Conservation (phyloP, 2,113 vertebrate species). For the Mohoua ochrocephala region DNA sequence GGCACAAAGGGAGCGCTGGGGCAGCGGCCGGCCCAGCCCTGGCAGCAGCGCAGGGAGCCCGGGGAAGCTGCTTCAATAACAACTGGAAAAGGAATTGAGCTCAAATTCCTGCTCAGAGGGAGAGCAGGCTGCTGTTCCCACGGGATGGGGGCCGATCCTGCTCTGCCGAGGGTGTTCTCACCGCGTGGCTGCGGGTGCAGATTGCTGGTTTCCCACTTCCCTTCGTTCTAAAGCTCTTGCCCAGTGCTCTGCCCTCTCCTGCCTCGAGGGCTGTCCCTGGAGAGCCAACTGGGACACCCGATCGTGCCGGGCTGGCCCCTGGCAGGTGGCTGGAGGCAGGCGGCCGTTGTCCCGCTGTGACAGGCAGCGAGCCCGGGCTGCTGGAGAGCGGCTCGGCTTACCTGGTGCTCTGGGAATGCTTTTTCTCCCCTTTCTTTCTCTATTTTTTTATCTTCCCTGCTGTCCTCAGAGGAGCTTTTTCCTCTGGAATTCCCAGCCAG, state of each 20-base stretch:
- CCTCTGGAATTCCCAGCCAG: not conserved
- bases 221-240: not conserved
- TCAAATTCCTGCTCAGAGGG: not conserved
- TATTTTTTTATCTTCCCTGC: not conserved
- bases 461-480: not conserved
- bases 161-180: rapidly evolving
- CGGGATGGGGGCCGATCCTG: rapidly evolving
- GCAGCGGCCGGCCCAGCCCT: not conserved
- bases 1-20: not conserved
- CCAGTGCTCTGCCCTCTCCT: not conserved
- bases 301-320: not conserved
- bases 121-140: not conserved
- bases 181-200: rapidly evolving
- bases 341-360: not conserved
- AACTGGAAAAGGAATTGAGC: not conserved
- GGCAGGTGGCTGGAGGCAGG: slow-evolving; percentile 17
- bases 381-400: not conserved
- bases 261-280: not conserved
- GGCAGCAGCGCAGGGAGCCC: not conserved
- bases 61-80: not conserved
- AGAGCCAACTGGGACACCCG: not conserved
- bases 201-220: rapidly evolving
- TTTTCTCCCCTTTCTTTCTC: not conserved
- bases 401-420: not conserved
- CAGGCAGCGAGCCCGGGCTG: not conserved